Base-by-base conservation (phyloP, 2,113 vertebrate genomes). In the Pteronura brasiliensis region DNA sequence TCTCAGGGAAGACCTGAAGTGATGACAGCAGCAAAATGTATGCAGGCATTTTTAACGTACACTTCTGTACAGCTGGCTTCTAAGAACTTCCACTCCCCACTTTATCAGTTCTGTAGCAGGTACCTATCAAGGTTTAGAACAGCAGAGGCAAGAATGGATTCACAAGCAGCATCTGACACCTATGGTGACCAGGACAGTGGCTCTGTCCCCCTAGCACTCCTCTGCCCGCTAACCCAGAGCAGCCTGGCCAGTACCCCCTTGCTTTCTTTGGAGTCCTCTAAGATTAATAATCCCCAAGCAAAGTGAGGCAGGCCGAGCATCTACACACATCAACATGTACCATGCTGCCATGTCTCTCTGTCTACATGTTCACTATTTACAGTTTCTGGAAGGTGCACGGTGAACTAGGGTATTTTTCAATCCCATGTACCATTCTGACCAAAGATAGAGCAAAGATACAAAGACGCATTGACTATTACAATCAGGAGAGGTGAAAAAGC, bases 1-100 rank as follows among this genome's bases (percentile, higher is more conserved):
- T 89, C 95, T 71, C 59, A 87, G 59, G 88, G 69, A 93, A 90
- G 83, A 57, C 86, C 86, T 63, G 55, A 93, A 86, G 92, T 90
- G 79, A 65, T 65, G 80, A 90, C 13, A 97, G 89, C 96, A 95
- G 88, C 88, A 90, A 71, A 76, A 52, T 52, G 65, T 82, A 84
- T 39, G 44, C 34, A 82, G 47, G 65, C 52, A 52, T 83, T 94
- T 90, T 14, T 83, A 92, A 91, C 10, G 47, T 34, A 59, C 8
- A 39, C 31, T 47, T 49, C 42, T 59, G 71, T 36, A 61, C n/a
- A 29, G 7, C 87, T 63, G 71, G 27, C 59, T 90, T 72, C 65
- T 12, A 12, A 95, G 72, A 49, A 49, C n/a, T 10, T n/a, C 23
- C 57, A n/a, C 74, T 31, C 63, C 69, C 57, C 65, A 69, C 44